These are phyloP conservation scores for Leptoclinus maculatus DNA, from an alignment of 2,797 vertebrate genomes.

Conservation along the genomic window DNA sequence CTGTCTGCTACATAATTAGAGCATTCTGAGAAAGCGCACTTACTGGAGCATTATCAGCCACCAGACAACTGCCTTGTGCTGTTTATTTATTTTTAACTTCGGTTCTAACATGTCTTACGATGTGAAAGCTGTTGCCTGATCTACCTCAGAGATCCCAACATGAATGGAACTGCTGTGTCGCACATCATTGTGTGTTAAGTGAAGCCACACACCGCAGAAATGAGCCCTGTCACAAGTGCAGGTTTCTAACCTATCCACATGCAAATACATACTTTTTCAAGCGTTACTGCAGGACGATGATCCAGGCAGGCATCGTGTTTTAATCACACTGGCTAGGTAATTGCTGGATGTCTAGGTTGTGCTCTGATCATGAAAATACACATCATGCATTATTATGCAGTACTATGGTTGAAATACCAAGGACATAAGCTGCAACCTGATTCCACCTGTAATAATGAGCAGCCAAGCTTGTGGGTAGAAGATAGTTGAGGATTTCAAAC, in stretches of 20 bases:
- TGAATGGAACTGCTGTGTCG: constrained; percentile 10
- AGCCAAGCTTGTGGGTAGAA: background rate
- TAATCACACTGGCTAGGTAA: constrained; percentile 14
- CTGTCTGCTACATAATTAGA: constrained; percentile 31
- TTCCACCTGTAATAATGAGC: constrained; percentile 39
- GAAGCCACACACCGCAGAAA: background rate
- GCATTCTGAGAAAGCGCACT: constrained; percentile 22
- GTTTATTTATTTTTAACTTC: background rate
- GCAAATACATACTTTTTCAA: background rate
- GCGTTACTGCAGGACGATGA: background rate
- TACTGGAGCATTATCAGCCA: constrained; percentile 17
- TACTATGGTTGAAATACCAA: constrained; percentile 11
- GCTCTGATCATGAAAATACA: constrained; percentile 21
- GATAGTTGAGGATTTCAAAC: constrained; percentile 38
- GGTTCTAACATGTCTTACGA: background rate
- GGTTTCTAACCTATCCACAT: background rate
- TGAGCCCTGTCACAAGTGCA: background rate
- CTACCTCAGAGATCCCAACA: background rate
- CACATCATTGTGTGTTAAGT: background rate
- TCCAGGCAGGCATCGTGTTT: background rate
- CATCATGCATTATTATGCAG: background rate
- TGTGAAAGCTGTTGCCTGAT: background rate
- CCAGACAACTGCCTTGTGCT: constrained; percentile 11
- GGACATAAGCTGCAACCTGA: constrained; percentile 18
- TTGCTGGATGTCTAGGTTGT: constrained; percentile 11